Evolutionary conservation across 2,888 invertebrate genomes (phyloP), one percentile per base, ranked within the genome.

Genomic region (Perizoma flavofasciatum): DNA sequence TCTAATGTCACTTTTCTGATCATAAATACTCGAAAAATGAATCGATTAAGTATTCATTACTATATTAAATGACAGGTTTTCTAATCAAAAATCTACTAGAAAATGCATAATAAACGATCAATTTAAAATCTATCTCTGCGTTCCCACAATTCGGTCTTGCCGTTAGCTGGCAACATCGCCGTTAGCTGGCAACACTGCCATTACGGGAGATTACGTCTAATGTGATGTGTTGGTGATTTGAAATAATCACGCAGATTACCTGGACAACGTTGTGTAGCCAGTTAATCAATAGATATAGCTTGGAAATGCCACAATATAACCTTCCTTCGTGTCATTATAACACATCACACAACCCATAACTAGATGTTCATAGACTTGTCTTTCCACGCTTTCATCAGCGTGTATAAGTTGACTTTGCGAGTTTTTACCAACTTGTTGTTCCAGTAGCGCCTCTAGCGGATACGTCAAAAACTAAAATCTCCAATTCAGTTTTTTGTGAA

Each of bases 191-290:
- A 85, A 82, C 83, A 83, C 79, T 67, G 69, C 86, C 86, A 88
- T 89, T 86, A 85, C 78, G 69, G 74, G 81, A 88, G 90, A 89
- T 90, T 88, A 89, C 87, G 82, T 81, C 82, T 88, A 89, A 87
- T 89, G 89, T 88, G 82, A 89, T 84, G 87, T 84, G 85, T 78
- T 79, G 87, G 85, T 83, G 86, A 91, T 91, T 89, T 88, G 86
- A 91, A 90, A 91, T 91, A 90, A 91, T 90, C 88, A 83, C 87
- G 73, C 80, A 82, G 88, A 89, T 89, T 88, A 88, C 81, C 9
- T 58, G 46, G 43, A 47, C 60, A 73, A 68, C 71, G 74, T 73
- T 79, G 79, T 81, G 76, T 76, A 72, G 74, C 79, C 79, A 78
- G 84, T 83, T 85, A 85, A 88, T 89, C 84, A 85, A 85, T 88